Conservation (phyloP, 2,797 vertebrate genomes). For the Acipenser oxyrinchus region DNA sequence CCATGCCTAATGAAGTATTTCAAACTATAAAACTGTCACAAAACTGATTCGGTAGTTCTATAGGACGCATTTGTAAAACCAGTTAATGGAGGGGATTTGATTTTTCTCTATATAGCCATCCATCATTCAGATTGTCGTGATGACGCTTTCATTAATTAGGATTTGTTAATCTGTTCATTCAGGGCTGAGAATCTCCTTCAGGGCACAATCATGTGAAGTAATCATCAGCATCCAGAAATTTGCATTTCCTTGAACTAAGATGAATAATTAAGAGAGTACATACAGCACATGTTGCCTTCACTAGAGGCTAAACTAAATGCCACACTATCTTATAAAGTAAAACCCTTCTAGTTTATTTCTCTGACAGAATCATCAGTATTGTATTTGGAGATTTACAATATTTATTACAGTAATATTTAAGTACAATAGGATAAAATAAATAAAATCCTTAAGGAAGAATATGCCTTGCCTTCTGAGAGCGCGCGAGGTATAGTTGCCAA, state of each 20-base stretch:
- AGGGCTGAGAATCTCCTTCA: constrained; percentile 16
- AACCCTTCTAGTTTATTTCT: background rate
- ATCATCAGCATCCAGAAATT: constrained; percentile 17
- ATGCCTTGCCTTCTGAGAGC: too few relatives aligned
- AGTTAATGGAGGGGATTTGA: constrained; percentile 29
- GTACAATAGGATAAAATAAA: too few relatives aligned
- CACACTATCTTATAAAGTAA: background rate
- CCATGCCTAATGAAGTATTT: constrained; percentile 22
- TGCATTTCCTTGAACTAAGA: constrained; percentile 17
- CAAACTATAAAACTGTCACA: constrained; percentile 21
- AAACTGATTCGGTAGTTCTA: constrained; percentile 15
- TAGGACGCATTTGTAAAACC: constrained; percentile 13
- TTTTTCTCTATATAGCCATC: constrained; percentile 23
- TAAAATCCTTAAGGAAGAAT: too few relatives aligned
- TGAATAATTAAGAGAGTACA: constrained; percentile 12
- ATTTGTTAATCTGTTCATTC: constrained; percentile 27
- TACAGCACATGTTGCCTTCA: background rate
- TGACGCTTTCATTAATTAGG: constrained; percentile 29
- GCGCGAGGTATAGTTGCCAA: too few relatives aligned
- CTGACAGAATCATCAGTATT: too few relatives aligned
- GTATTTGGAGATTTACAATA: too few relatives aligned
- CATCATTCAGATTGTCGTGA: constrained; percentile 19
- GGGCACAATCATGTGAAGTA: constrained; percentile 23
- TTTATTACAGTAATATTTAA: too few relatives aligned
- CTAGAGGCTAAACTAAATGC: background rate